A percentile compares a stretch with the other conserved stretches of the same genome.
phyloP scores from a whole-genome alignment of 2,888 invertebrate species.

The Andrena flavipes region DNA sequence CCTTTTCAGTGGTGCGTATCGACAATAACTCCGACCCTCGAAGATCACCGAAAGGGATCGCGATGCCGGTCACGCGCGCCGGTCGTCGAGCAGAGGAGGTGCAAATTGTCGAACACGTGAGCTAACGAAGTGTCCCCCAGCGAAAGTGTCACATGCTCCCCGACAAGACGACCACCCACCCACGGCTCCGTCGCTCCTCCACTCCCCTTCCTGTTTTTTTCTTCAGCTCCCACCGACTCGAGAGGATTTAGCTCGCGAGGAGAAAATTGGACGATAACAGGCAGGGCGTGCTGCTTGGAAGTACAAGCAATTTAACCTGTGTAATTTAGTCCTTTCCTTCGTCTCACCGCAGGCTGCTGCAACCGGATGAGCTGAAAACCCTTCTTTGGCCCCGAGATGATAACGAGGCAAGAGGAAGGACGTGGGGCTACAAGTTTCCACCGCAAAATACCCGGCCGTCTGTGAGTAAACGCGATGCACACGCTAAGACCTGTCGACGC shows the following conservation, averaged over 20 bases:
- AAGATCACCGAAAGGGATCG: background rate
- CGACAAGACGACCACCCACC: background rate
- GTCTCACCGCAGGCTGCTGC: slow-evolving; percentile 32
- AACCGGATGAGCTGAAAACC: slow-evolving; percentile 55
- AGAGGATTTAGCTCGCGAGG: slow-evolving; percentile 29
- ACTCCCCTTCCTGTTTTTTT: background rate
- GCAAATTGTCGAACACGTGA: background rate
- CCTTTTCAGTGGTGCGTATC: no score
- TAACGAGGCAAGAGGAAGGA: slow-evolving; percentile 59
- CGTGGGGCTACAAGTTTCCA: slow-evolving; percentile 58
- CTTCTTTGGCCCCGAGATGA: slow-evolving; percentile 54
- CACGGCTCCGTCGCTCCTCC: background rate
- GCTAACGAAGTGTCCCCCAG: background rate
- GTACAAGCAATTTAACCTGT: slow-evolving; percentile 58
- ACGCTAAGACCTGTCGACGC: slow-evolving; percentile 47
- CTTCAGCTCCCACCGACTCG: background rate
- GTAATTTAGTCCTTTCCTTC: slow-evolving; percentile 60
- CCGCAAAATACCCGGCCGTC: slow-evolving; percentile 57
- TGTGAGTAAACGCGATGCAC: slow-evolving; percentile 57
- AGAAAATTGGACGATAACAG: slow-evolving; percentile 59
- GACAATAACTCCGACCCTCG: background rate
- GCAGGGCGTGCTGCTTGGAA: slow-evolving; percentile 38
- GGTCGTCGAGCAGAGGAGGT: background rate
- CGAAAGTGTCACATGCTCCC: slow-evolving; percentile 8
- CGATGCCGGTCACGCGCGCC: background rate